Evolutionary conservation across 2,888 invertebrate genomes (phyloP).

Genomic region (Pristionchus mayeri): DNA sequence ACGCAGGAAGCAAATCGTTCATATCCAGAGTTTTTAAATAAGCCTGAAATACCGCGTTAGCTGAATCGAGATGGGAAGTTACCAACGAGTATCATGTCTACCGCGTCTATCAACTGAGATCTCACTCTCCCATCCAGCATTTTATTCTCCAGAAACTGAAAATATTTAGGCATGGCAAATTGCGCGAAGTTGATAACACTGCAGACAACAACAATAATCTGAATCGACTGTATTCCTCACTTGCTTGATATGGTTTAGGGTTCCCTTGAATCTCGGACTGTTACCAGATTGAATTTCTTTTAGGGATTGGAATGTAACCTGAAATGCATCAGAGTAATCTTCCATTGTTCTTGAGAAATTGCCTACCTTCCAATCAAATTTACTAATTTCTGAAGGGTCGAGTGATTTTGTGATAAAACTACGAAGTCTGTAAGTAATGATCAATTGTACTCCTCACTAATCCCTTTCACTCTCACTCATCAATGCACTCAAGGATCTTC

Average conservation of each 20-base stretch:
- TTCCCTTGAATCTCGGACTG: background rate
- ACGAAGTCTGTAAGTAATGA: background rate
- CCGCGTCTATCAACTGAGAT: background rate
- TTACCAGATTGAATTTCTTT: background rate
- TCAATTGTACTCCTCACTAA: too few species aligned
- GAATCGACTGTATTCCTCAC: background rate
- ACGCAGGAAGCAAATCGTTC: conserved; percentile 45
- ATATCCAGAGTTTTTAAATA: background rate
- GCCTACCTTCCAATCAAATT: background rate
- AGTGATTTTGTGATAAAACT: background rate
- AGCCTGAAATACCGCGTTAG: background rate
- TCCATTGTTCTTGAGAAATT: background rate
- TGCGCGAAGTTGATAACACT: background rate
- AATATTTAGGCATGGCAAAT: too few species aligned
- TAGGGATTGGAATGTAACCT: background rate
- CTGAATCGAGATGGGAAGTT: background rate
- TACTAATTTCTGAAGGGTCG: background rate
- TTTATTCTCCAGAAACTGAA: background rate
- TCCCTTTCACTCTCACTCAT: too few species aligned
- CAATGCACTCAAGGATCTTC: background rate
- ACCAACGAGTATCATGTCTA: conserved; percentile 29
- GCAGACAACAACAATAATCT: background rate
- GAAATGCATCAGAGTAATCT: background rate
- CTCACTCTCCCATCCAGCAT: background rate
- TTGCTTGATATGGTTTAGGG: background rate